These are phyloP conservation scores for Gracilinanus agilis DNA, from an alignment of 2,113 vertebrate species.

Conservation along the genomic window DNA sequence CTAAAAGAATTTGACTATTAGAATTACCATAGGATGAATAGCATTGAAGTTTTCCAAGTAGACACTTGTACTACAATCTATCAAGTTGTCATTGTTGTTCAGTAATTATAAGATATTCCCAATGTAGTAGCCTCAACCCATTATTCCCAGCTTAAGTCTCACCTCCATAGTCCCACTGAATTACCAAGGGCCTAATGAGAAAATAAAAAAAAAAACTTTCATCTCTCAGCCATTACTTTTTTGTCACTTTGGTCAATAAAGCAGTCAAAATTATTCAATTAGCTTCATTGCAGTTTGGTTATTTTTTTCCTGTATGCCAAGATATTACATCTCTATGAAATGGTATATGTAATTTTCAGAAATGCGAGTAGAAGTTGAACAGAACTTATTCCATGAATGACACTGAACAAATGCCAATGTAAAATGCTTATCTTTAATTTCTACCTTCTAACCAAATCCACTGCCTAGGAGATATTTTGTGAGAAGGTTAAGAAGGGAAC, in stretches of 20 bases:
- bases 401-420: not conserved
- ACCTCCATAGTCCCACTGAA: not conserved
- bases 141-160: not conserved
- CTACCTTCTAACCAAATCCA: not conserved
- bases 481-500: not conserved
- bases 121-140: not conserved
- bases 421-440: not conserved
- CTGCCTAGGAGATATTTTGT: not conserved
- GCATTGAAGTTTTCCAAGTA: not conserved
- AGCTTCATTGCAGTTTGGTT: not conserved
- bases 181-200: not conserved
- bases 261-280: not conserved
- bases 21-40: not conserved
- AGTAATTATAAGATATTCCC: not conserved
- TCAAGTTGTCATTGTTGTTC: not conserved
- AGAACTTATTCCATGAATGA: not conserved
- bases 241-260: not conserved
- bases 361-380: not conserved
- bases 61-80: not conserved
- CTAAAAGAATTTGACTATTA: not conserved
- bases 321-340: not conserved
- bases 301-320: not conserved
- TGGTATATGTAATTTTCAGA: not conserved
- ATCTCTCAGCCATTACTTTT: not conserved
- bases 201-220: not conserved